Evolutionary conservation across 1,140 invertebrate genomes (phyloP), one percentile per base, ranked within the genome.

Genomic region (Aphis craccivora): DNA sequence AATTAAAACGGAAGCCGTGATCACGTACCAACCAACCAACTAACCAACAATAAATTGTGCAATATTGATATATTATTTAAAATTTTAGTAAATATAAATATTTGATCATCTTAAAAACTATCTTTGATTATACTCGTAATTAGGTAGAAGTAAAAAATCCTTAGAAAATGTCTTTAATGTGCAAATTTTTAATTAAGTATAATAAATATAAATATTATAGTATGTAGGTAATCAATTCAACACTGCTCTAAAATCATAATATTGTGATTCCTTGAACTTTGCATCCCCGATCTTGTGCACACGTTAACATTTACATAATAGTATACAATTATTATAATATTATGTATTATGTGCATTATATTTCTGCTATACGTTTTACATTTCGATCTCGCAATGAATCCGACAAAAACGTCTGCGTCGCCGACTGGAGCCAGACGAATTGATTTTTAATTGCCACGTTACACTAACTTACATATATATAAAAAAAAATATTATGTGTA

Each of bases 211-310:
- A 3, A 60, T 1, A 67, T 14, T 67, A 5, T 20, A n/a, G n/a
- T n/a, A 22, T 0, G 0, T 53, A 30, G 25, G 55, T 30, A 25
- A 25, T 76, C 60, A 23, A 18, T n/a, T 76, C 60, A n/a, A 76
- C 14, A n/a, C 30, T 76, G 30, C n/a, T 76, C 18, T n/a, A n/a
- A n/a, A 76, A 76, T 76, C n/a, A 76, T n/a, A 67, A 67, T 67
- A 67, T 76, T 76, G n/a, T 76, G 60, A 84, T 45, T 53, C 87
- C 48, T 89, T 89, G 87, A 89, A 89, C 87, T 53, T 48, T 87
- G 83, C 40, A n/a, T n/a, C 6, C 3, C 83, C 83, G 8, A 84
- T 40, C 40, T 11, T 60, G 2, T 60, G 30, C 30, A 14, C 30
- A 60, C 23, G 11, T n/a, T 11, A 14, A 18, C 23, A 18, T 76